Evolutionary conservation across 2,797 vertebrate species (phyloP), one percentile per base, ranked within the genome.

Genomic region (Takifugu ocellatus): DNA sequence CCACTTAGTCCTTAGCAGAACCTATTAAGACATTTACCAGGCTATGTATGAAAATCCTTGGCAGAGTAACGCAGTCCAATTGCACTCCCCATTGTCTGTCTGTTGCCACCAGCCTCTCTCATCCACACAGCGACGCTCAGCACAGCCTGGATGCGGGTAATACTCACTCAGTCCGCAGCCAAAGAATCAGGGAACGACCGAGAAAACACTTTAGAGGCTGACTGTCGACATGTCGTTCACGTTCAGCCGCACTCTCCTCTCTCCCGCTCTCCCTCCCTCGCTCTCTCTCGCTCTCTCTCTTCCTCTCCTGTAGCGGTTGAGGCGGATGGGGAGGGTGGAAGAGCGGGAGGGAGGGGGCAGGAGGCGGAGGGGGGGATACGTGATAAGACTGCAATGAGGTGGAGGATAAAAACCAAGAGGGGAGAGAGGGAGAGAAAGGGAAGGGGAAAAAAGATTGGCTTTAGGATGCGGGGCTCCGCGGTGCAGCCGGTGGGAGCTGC

Each of bases 301-400:
- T 46, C 44, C 17, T 21, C 79, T 80, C 81, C 82, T 86, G 81
- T 87, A 86, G 85, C 73, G 83, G 78, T 75, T 71, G 73, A 87
- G 81, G 89, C 85, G 83, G 88, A 88, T 77, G 89, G 80, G 77
- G 78, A 70, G 79, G 79, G 72, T 59, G 65, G 61, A 69, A 45
- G 59, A 51, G 25, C 5, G 65, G 26, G 27, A 5, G 48, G 27
- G 49, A 15, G n/a, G 25, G 66, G 59, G 61, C 46, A 65, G 58
- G 67, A 53, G 65, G 57, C 44, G 42, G 58, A 57, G 36, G 12
- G 48, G 63, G 63, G 73, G 76, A 59, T 61, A 83, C 90, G 90
- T 91, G 91, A 91, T 86, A 84, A 88, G 90, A 92, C 90, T 92
- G 89, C 89, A 92, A 88, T 90, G 88, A 88, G 85, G 88, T 84